phyloP scores from a whole-genome alignment of 1,140 invertebrate species.

The Ridgeia piscesae region DNA sequence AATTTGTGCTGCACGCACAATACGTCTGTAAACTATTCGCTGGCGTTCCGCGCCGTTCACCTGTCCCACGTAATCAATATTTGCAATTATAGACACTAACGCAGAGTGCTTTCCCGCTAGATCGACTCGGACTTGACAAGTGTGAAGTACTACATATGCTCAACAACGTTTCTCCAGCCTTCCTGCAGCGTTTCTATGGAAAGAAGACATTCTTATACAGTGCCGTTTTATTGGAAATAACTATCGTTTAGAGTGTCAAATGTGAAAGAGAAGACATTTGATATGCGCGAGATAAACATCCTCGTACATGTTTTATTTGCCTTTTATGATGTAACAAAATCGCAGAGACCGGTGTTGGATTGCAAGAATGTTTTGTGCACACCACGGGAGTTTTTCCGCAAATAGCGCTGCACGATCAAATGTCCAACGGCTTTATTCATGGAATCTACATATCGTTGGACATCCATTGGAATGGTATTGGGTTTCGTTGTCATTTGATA shows the following conservation, averaged over 20 bases:
- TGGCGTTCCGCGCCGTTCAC: not conserved
- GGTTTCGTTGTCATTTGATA: not conserved
- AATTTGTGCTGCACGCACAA: constrained; percentile 4
- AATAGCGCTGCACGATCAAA: not conserved
- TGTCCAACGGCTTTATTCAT: not conserved
- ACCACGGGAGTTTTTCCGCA: not conserved
- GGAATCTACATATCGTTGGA: not conserved
- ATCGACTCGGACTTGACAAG: not conserved
- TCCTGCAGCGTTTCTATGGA: not conserved
- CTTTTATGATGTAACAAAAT: not conserved
- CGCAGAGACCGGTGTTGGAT: not conserved
- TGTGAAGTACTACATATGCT: not conserved
- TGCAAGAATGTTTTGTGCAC: not conserved
- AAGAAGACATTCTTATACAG: no score
- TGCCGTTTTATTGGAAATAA: not conserved
- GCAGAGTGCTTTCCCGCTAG: not conserved
- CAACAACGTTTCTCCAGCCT: not conserved
- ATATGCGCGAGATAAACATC: not conserved
- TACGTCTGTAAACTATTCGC: not conserved
- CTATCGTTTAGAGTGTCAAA: not conserved
- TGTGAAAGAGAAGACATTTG: not conserved
- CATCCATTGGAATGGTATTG: not conserved
- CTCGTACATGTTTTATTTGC: not conserved
- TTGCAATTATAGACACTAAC: not conserved
- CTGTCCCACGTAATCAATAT: not conserved